Evolutionary conservation across 2,113 vertebrate species (phyloP).

Genomic region (Anser brachyrhynchus): DNA sequence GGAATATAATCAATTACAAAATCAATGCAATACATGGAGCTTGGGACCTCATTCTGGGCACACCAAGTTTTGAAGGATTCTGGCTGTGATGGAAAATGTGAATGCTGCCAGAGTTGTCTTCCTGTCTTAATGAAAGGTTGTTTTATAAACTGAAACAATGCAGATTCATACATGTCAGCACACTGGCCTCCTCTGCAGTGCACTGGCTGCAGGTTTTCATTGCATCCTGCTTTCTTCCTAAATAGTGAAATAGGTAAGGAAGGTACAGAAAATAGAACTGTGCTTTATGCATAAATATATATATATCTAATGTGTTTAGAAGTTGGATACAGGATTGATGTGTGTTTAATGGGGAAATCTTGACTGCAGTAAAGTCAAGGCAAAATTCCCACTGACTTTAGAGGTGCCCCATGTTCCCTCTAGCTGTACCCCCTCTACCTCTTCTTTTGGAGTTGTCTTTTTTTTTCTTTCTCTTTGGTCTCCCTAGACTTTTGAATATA

Average conservation of each 20-base stretch:
- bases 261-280: not conserved
- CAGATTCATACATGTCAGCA: not conserved
- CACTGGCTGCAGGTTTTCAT: not conserved
- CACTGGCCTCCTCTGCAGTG: not conserved
- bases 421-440: not conserved
- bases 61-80: constrained; percentile 21
- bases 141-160: not conserved
- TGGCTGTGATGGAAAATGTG: not conserved
- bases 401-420: not conserved
- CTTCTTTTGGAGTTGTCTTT: not conserved
- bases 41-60: constrained; percentile 49
- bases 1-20: constrained; percentile 67
- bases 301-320: not conserved
- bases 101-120: not conserved
- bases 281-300: not conserved
- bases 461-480: not conserved
- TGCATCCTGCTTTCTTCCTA: not conserved
- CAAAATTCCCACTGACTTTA: not conserved
- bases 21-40: constrained; percentile 61
- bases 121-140: not conserved
- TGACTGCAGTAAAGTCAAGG: not conserved
- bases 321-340: not conserved
- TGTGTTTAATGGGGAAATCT: not conserved
- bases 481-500: not conserved
- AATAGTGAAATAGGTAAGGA: not conserved